Percentiles rank a stretch among this genome's conserved stretches.
Evolutionary conservation across 35 echinoderm and acorn worm species (phyloP).

Genomic region (Hemicentrotus pulcherrimus): DNA sequence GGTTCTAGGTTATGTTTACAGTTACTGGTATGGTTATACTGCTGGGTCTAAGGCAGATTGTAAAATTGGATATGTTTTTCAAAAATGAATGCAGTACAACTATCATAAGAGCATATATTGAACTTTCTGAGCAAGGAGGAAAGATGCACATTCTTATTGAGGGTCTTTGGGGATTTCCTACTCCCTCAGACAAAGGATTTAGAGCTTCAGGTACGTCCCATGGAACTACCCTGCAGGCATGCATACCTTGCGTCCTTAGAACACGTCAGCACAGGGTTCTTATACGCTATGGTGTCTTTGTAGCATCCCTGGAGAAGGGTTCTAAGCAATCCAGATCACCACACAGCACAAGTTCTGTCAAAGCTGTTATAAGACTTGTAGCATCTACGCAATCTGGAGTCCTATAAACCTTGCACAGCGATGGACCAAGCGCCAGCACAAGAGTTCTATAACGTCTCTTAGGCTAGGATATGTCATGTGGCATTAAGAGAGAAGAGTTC

Average conservation of each 20-base stretch:
- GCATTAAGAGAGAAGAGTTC: slow-evolving; percentile 91
- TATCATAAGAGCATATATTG: no score
- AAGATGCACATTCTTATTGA: not conserved
- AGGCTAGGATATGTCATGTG: not conserved
- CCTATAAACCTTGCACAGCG: no score
- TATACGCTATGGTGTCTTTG: not conserved
- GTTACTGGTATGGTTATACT: no score
- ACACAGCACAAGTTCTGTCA: no score
- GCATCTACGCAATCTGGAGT: no score
- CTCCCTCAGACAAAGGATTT: not conserved
- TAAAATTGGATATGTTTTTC: no score
- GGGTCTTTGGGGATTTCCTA: not conserved
- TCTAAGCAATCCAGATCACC: slow-evolving; percentile 86
- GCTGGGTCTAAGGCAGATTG: no score
- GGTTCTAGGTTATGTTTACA: no score
- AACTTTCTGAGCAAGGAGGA: not conserved
- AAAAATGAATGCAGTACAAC: no score
- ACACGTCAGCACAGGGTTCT: not conserved
- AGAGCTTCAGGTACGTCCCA: not conserved
- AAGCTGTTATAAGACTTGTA: no score
- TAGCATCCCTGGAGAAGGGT: not conserved
- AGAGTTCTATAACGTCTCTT: not conserved
- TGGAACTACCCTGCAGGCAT: not conserved
- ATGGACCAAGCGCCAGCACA: no score
- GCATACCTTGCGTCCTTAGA: not conserved